Evolutionary conservation across 2,113 vertebrate species (phyloP).

Genomic region (Recurvirostra avosetta): DNA sequence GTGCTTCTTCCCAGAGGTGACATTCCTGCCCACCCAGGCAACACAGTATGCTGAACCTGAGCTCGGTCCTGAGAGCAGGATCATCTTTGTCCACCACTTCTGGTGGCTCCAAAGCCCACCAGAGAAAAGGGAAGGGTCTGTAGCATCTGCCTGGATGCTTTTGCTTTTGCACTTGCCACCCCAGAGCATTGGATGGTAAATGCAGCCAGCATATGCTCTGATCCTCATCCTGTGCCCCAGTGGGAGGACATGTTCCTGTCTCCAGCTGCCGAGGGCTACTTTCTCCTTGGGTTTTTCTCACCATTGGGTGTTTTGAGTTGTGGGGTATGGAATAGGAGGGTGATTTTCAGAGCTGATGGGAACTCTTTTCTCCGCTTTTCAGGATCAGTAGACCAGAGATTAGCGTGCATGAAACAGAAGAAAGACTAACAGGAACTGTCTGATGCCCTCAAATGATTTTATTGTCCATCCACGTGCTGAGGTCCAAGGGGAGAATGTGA

Average conservation of each 20-base stretch:
- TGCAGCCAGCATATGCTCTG: not conserved
- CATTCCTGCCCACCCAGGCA: not conserved
- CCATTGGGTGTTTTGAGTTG: not conserved
- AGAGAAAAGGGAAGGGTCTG: not conserved
- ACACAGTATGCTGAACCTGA: not conserved
- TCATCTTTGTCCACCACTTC: not conserved
- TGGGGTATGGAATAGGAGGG: not conserved
- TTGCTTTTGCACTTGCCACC: not conserved
- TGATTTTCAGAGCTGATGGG: not conserved
- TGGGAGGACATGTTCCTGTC: accelerated
- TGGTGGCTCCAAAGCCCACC: not conserved
- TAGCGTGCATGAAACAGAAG: not conserved
- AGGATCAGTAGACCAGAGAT: not conserved
- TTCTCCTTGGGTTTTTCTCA: not conserved
- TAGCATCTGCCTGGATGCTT: not conserved
- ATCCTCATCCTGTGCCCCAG: not conserved
- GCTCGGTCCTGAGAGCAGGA: not conserved
- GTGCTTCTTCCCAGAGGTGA: not conserved
- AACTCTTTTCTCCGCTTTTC: not conserved
- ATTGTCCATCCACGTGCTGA: not conserved
- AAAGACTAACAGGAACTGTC: not conserved
- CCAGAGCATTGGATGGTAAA: not conserved
- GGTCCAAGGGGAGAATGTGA: not conserved
- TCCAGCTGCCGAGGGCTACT: not conserved
- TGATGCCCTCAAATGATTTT: not conserved